Conservation (phyloP, 2,113 vertebrate species). For the Electrona antarctica region DNA sequence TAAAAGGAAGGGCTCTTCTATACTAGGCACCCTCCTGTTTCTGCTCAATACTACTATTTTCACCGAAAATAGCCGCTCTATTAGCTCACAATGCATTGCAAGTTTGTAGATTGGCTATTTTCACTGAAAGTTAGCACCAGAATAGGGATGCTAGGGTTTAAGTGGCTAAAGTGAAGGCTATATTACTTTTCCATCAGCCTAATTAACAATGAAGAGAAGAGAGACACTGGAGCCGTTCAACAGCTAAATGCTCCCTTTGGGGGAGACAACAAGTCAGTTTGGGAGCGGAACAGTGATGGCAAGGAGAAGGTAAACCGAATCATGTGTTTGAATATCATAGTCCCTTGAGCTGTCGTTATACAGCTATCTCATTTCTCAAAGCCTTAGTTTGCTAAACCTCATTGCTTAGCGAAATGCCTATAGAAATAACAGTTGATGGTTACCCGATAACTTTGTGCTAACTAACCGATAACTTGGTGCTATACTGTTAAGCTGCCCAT, state of each 20-base stretch:
- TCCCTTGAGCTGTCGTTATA: slow-evolving; percentile 1
- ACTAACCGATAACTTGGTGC: no score
- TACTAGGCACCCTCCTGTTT: no score
- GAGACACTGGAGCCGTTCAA: slow-evolving; percentile 49
- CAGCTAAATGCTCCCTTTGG: slow-evolving; percentile 66
- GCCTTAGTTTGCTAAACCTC: no score
- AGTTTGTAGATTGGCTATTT: no score
- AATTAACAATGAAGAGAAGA: slow-evolving; percentile 57
- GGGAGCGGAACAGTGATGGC: slow-evolving; percentile 58
- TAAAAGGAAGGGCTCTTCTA: no score
- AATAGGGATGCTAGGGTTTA: no score
- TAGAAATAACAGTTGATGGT: no score
- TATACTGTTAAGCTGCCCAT: neutral
- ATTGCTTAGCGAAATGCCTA: neutral
- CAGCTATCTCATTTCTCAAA: neutral
- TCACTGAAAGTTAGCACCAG: no score
- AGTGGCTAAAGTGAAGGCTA: slow-evolving; percentile 9
- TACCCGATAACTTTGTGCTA: no score
- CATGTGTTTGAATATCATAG: slow-evolving; percentile 31
- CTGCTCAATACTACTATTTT: no score
- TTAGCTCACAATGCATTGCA: no score
- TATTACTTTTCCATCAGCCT: slow-evolving; percentile 37
- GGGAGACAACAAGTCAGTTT: slow-evolving; percentile 65
- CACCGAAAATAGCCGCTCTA: no score
- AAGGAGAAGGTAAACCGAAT: slow-evolving; percentile 72